These are phyloP conservation scores for Eumaeus atala DNA, from an alignment of 1,140 invertebrate genomes.

Conservation along the genomic window DNA sequence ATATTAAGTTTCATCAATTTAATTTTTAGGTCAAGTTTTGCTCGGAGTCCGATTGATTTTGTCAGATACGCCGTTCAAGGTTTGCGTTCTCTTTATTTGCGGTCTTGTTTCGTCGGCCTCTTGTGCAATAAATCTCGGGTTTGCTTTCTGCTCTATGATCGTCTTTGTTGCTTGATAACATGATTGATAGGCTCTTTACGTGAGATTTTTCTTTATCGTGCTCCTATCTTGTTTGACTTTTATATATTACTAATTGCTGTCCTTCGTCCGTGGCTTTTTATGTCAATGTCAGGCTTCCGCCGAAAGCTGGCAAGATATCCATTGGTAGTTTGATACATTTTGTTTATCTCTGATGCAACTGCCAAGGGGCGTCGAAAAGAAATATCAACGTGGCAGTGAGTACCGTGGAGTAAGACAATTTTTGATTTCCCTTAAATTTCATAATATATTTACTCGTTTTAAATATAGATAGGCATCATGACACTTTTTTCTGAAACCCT, in stretches of 20 bases:
- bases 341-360: no score
- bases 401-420: no score
- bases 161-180: constrained; percentile 64
- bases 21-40: constrained; percentile 70
- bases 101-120: constrained; percentile 67
- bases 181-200: constrained; percentile 47
- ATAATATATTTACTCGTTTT: no score
- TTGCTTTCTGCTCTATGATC: constrained; percentile 57
- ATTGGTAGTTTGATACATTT: no score
- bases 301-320: no score
- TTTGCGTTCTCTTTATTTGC: constrained; percentile 72
- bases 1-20: constrained; percentile 55
- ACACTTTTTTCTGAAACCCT: no score
- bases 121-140: constrained; percentile 66
- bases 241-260: neutral
- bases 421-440: no score
- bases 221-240: constrained; percentile 8
- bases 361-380: no score
- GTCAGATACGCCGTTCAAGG: constrained; percentile 71
- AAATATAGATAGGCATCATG: no score
- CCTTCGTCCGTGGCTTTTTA: neutral
- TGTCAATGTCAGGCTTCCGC: neutral
- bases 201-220: constrained; percentile 39
- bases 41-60: constrained; percentile 69
- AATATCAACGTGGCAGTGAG: no score